Base-by-base conservation (phyloP, 2,113 vertebrate species). In the Tachuris rubrigastra region DNA sequence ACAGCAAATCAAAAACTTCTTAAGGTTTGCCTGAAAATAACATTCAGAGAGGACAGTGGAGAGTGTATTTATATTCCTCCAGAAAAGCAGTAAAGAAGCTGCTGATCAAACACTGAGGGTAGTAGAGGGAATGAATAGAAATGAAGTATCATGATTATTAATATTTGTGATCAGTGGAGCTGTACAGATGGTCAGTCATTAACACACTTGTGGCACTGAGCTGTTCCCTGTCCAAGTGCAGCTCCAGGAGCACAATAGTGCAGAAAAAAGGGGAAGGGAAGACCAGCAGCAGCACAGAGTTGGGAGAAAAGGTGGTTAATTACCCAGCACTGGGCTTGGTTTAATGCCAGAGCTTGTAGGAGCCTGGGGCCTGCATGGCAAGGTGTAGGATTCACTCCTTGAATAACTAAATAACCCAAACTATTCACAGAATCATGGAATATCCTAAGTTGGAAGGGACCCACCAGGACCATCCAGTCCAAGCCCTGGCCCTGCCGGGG, bases 141-240 rank as follows among this genome's bases (percentile, higher is more conserved):
- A 66, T 12, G 6, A 47, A 31, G 33, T 7, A 47, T 28, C 21
- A 7, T 13, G 1, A 10, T 12, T 8, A 5, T 21, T 3, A 5
- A 14, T 12, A 37, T 16, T 22, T 46, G 7, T 33, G 28, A n/a
- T 35, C 37, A 4, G 33, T 10, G 22, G 30, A 71, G 47, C 42
- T 59, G 50, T 3, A 31, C 31, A n/a, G 68, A 44, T 15, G 56
- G 65, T 25, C 67, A 30, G 19, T 6, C 35, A 33, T 9, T 13
- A n/a, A 14, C 24, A n/a, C n/a, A 4, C 74, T 25, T 7, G 2
- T 0, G 6, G 69, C 33, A 35, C 2, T 0, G 2, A 12, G 69
- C 60, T 14, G 13, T 0, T 8, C 46, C n/a, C 66, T 46, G 42
- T 4, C 52, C 67, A 8, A 21, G n/a, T 0, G 14, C 7, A 65